These are phyloP conservation scores for Thymelicus sylvestris DNA, from an alignment of 2,888 invertebrate species.

Conservation along the genomic window DNA sequence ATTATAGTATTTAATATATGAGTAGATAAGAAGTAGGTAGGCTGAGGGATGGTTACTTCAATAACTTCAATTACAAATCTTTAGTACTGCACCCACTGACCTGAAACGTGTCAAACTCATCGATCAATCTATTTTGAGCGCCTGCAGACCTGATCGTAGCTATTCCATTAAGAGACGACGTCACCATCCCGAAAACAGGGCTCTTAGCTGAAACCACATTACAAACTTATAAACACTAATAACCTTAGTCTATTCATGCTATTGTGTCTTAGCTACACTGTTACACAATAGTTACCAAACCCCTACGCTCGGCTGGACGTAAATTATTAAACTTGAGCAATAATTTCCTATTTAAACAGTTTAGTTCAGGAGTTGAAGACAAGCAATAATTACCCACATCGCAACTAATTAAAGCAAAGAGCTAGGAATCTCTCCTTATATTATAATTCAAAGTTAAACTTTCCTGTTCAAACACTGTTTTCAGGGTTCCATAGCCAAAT, in stretches of 20 bases:
- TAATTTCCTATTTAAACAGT: neutral
- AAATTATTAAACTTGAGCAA: neutral
- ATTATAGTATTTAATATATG: too few species aligned
- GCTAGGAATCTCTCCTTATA: neutral
- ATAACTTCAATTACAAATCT: neutral
- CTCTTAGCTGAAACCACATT: conserved; percentile 86
- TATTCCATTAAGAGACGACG: conserved; percentile 89
- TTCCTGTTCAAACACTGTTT: too few species aligned
- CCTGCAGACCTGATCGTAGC: conserved; percentile 90
- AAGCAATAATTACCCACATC: neutral
- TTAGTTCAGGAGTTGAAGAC: neutral
- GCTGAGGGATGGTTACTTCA: too few species aligned
- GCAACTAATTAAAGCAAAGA: neutral
- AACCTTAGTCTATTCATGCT: neutral
- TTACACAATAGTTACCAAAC: neutral
- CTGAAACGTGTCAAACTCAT: conserved; percentile 85
- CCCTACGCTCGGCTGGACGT: neutral
- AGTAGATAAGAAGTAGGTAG: too few species aligned
- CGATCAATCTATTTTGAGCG: conserved; percentile 86
- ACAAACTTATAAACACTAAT: too few species aligned
- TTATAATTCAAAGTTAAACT: too few species aligned
- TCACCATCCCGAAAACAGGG: conserved; percentile 91
- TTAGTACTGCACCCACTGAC: conserved; percentile 53
- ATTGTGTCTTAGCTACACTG: neutral
- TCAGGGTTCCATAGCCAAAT: too few species aligned